These are phyloP conservation scores for Neolamprologus devosi DNA, from an alignment of 2,113 vertebrate species.

Conservation along the genomic window DNA sequence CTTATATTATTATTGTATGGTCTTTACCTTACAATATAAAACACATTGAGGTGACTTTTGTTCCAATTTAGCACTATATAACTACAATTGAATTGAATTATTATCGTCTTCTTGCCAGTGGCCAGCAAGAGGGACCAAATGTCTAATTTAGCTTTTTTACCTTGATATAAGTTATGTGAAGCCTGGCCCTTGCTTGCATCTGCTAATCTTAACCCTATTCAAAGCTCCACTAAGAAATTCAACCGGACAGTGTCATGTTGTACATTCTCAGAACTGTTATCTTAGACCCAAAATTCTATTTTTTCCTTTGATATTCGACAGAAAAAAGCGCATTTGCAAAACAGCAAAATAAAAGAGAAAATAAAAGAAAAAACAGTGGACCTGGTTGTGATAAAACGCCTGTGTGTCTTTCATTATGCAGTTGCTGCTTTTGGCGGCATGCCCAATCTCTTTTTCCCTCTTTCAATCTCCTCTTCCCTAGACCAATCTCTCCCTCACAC, in stretches of 20 bases:
- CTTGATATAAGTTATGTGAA: background rate
- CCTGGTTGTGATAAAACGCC: background rate
- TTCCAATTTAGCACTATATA: background rate
- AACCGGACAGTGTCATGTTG: background rate
- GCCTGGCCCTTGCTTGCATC: background rate
- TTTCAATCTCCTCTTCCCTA: slow-evolving; percentile 18
- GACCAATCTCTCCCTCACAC: slow-evolving; percentile 7
- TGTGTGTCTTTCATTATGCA: slow-evolving; percentile 16
- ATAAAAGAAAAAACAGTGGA: background rate
- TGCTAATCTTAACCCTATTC: background rate
- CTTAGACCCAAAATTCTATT: background rate
- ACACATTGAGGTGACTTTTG: background rate
- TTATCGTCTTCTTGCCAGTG: background rate
- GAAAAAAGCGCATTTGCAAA: background rate
- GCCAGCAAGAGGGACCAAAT: background rate
- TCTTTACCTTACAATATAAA: background rate
- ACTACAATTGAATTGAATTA: background rate
- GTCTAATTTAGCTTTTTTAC: background rate
- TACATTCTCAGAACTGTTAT: background rate
- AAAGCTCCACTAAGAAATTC: background rate
- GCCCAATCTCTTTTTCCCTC: slow-evolving; percentile 23
- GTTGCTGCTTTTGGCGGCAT: slow-evolving; percentile 20
- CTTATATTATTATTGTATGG: background rate
- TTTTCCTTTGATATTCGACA: slow-evolving; percentile 1
- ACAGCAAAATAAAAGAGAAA: background rate